Evolutionary conservation across 1,140 invertebrate species (phyloP).

Genomic region (Bombyx mandarina): DNA sequence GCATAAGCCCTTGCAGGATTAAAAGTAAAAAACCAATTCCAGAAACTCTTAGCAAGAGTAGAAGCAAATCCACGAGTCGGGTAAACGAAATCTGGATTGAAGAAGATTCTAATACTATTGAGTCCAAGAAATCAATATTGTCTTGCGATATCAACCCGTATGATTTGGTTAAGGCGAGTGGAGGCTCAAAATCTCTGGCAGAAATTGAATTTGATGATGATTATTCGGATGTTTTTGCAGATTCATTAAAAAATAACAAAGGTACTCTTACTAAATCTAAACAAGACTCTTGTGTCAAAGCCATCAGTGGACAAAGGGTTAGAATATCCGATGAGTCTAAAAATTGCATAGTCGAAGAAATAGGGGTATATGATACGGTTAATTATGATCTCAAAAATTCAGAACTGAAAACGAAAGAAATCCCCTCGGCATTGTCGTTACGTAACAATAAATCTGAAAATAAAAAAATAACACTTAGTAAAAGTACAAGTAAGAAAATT

Average conservation of each 20-base stretch:
- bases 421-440: conserved; percentile 44
- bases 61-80: conserved; percentile 67
- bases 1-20: conserved; percentile 72
- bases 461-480: conserved; percentile 46
- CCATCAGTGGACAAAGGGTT: conserved; percentile 73
- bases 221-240: conserved; percentile 50
- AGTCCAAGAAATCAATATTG: conserved; percentile 80
- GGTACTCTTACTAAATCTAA: conserved; percentile 29
- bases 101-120: conserved; percentile 64
- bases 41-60: conserved; percentile 49
- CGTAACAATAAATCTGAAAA: conserved; percentile 55
- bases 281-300: conserved; percentile 69
- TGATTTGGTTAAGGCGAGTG: conserved; percentile 76
- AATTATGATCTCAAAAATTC: conserved; percentile 64
- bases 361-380: conserved; percentile 57
- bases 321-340: conserved; percentile 65
- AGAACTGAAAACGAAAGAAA: conserved; percentile 48
- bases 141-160: conserved; percentile 90
- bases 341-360: conserved; percentile 38
- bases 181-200: conserved; percentile 42
- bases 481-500: conserved; percentile 48
- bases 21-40: conserved; percentile 61
- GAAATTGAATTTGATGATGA: conserved; percentile 61
- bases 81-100: conserved; percentile 65
- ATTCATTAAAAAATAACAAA: conserved; percentile 38